Evolutionary conservation across 1,140 invertebrate genomes (phyloP), one percentile per base, ranked within the genome.

Genomic region (Catajapyx aquilonaris): DNA sequence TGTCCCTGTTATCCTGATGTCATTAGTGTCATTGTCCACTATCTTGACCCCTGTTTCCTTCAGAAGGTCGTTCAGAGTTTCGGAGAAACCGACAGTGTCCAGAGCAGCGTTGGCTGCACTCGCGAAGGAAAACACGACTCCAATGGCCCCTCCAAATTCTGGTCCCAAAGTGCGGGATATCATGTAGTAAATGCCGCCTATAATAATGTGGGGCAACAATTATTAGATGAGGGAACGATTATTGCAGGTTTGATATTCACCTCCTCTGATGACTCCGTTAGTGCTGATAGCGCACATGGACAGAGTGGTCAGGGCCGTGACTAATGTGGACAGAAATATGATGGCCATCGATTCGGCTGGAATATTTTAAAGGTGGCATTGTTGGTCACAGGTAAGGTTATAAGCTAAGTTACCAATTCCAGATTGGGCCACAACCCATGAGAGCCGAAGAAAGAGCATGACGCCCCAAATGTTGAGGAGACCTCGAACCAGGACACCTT

Each of bases 231-330:
- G 7, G 23, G 16, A 5, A 11, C 34, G 17, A 20, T 11, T 28
- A 2, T n/a, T 13, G 11, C 31, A 18, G 23, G 10, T 20, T 1
- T 16, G 18, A 18, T 7, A 39, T 64, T 59, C 62, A 85, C 88
- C 93, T 71, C 90, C 93, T 74, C 93, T 93, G 34, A 97, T 91
- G 65, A 94, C 85, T 38, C 93, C 93, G 64, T 98, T 97, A 42
- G 93, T 97, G 52, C 87, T 87, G 48, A 97, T 95, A 40, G 93
- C 93, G 41, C 86, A 91, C 59, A 96, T 76, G 18, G 90, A 96
- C 13, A 96, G 65, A 1, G 91, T 85, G 5, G 94, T 97, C 45
- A 96, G 7, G 42, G 83, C 72, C 47, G 91, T 96, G 23, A 97
- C 87, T 4, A 81, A 49, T 7, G 83, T 73, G 5, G 88, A 90